Base-by-base conservation (phyloP, 2,113 vertebrate species). In the Rhodinocichla rosea region DNA sequence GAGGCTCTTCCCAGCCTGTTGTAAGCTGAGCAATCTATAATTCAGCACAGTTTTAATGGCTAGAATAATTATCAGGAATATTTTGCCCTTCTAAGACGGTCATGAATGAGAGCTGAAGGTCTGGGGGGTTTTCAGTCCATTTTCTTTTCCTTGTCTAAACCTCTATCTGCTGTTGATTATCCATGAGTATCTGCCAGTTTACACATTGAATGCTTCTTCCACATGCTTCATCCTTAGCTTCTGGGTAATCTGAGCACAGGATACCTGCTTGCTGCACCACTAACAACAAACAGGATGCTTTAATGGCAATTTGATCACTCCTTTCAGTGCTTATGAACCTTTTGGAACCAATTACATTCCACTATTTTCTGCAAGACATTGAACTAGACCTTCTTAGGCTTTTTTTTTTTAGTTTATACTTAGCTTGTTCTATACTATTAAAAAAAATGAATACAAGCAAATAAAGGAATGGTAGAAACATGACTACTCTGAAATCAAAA, bases 81-180 rank as follows among this genome's bases (percentile, higher is more conserved):
- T 88, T 94, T 63, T 85, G 50, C 18, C 50, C 37, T 84, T 80
- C 45, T 55, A 62, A 30, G 26, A 71, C 32, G 75, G 40, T 40
- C 32, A 76, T 5, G 20, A 75, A 83, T 17, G 14, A 82, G 26
- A 92, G 55, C 4, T 45, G 45, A 76, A 85, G 53, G 40, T 53
- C 3, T 39, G 13, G 18, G 20, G 5, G 0, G 2, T 69, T 68
- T 83, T 8, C 57, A 11, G 21, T 59, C 32, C 4, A 11, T 19
- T 67, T 65, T 45, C 9, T 47, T 44, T 37, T 32, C 13, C 13
- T 52, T 73, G 76, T 73, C 35, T 39, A 42, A 60, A 37, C 13
- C 7, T 71, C 68, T 13, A 28, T 83, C 47, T 75, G 40, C 32
- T 75, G 21, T 47, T 84, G 35, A 55, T 63, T 59, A 42, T 14